Conservation (phyloP, 2,888 invertebrate genomes). For the Drosophila affinis region DNA sequence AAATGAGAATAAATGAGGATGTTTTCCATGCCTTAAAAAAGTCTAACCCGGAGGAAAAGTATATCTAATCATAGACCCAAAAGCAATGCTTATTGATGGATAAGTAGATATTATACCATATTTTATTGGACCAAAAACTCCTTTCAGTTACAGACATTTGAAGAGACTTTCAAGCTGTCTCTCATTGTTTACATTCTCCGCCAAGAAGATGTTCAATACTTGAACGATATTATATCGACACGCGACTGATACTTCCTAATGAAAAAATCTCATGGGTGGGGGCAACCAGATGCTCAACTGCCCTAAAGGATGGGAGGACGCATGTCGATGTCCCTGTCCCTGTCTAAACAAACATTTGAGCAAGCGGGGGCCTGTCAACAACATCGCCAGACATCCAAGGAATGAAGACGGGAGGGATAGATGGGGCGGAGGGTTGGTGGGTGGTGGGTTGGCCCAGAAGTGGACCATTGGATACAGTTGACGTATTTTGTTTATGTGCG, state of each 20-base stretch:
- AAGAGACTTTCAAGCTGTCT: slow-evolving; percentile 40
- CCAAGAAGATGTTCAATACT: slow-evolving; percentile 16
- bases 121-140: neutral
- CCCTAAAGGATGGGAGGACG: slow-evolving; percentile 25
- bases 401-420: slow-evolving; percentile 9
- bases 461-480: slow-evolving; percentile 57
- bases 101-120: too few species aligned
- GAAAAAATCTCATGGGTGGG: slow-evolving; percentile 56
- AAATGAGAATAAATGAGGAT: neutral
- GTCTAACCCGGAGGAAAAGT: neutral
- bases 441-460: slow-evolving; percentile 28
- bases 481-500: slow-evolving; percentile 75
- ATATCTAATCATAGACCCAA: neutral
- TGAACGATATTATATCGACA: slow-evolving; percentile 47
- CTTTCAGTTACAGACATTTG: neutral
- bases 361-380: slow-evolving; percentile 60
- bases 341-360: slow-evolving; percentile 67
- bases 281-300: slow-evolving; percentile 17
- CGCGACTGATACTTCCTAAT: slow-evolving; percentile 40
- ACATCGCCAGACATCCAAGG: slow-evolving; percentile 43
- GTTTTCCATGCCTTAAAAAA: neutral
- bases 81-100: too few species aligned
- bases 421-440: neutral
- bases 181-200: slow-evolving; percentile 57
- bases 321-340: neutral